phyloP scores from a whole-genome alignment of 2,113 vertebrate species.

The Sebastes schlegelii region DNA sequence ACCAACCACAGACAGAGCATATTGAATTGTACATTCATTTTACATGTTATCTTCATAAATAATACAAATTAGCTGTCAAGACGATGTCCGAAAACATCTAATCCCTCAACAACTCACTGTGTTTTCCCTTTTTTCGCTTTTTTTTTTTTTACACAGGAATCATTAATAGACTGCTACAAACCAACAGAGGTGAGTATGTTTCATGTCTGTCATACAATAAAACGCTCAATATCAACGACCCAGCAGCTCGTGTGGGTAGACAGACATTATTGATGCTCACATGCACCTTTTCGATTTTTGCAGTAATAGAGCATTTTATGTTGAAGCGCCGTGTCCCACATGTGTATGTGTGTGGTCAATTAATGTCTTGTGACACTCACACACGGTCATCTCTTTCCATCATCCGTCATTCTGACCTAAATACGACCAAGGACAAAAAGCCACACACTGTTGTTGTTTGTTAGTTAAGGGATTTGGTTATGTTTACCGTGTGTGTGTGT shows the following conservation, averaged over 20 bases:
- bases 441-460: background rate
- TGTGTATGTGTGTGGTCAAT: constrained; percentile 30
- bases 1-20: background rate
- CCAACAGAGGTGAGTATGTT: constrained; percentile 92
- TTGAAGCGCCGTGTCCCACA: constrained; percentile 11
- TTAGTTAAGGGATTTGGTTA: background rate
- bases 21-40: background rate
- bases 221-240: constrained; percentile 10
- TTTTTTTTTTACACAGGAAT: constrained; percentile 82
- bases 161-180: constrained; percentile 96
- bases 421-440: background rate
- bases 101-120: constrained; percentile 2
- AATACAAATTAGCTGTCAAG: background rate
- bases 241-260: background rate
- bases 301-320: background rate
- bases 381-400: constrained; percentile 6
- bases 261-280: constrained; percentile 35
- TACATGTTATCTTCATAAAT: background rate
- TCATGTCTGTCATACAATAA: constrained; percentile 2
- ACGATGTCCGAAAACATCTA: background rate
- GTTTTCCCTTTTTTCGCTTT: background rate
- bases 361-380: constrained; percentile 11
- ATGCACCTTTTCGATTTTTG: background rate
- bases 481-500: constrained; percentile 8
- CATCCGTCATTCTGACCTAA: constrained; percentile 23